Base-by-base conservation (phyloP, 2,113 vertebrate species). In the Psephotus haematonotus region DNA sequence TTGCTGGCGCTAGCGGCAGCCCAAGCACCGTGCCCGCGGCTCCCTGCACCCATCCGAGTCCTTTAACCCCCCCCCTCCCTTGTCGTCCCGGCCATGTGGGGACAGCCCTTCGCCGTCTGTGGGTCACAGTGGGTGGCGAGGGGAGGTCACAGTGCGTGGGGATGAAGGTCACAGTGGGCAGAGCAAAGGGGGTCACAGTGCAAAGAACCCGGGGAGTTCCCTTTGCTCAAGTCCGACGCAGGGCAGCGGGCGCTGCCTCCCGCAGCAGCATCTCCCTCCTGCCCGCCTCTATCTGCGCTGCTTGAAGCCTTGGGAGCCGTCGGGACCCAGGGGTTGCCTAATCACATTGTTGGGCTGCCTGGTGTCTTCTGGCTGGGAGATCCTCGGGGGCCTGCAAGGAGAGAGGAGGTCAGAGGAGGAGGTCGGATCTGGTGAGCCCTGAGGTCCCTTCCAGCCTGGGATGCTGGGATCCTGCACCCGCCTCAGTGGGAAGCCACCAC, bases 281-380 rank as follows among this genome's bases (percentile, higher is more conserved):
- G 76, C 92, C 92, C 87, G 78, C 87, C 82, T 97, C 68, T 99
- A 99, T 99, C 99, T 99, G 98, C 99, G 98, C 85, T 99, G 99
- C 95, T 98, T 98, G 98, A 99, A 99, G 96, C 99, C 99, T 75
- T 99, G 99, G 70, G 98, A 99, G 93, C 99, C 98, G 62, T 99
- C 99, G 27, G 99, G 99, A 94, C 99, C 98, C 93, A 98, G 97
- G 14, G 99, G 99, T 96, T 99, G 99, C 92, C 99, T 97, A 95
- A 99, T 98, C 97, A 99, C 98, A 87, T 99, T 98, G 96, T 98
- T 99, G 98, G 98, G 98, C 96, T 99, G 98, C 87, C 99, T 97
- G 96, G 94, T 97, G 82, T 99, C 99, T 87, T 99, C 99, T 0
- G 98, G 98, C 86, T 99, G 98, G 31, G 98, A 98, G 97, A 98